Percentiles rank a stretch among this genome's conserved stretches.
phyloP scores from a whole-genome alignment of 2,113 vertebrate species.

The Paracanthobrama guichenoti region DNA sequence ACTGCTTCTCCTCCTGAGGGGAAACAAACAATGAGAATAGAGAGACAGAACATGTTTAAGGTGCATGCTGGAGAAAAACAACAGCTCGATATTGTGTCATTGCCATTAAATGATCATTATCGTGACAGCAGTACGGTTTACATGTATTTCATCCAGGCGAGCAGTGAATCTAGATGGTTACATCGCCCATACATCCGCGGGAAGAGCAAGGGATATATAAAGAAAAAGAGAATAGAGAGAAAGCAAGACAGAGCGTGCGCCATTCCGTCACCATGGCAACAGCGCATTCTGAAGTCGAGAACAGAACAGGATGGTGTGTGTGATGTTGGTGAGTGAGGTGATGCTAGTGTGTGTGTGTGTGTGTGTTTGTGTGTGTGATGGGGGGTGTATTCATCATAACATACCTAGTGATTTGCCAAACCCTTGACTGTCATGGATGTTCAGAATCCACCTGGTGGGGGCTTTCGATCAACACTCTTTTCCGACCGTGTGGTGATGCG shows the following conservation, averaged over 20 bases:
- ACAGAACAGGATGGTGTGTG: slow-evolving; percentile 60
- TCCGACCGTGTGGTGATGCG: slow-evolving; percentile 1
- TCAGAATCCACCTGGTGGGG: slow-evolving; percentile 9
- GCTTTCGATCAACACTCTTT: slow-evolving; percentile 4
- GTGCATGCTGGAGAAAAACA: neutral
- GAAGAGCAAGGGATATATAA: slow-evolving; percentile 45
- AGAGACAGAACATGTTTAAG: neutral
- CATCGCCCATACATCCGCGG: slow-evolving; percentile 39
- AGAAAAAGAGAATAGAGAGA: slow-evolving; percentile 48
- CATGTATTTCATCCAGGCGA: neutral
- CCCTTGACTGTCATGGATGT: slow-evolving; percentile 11
- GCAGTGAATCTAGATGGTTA: slow-evolving; percentile 6
- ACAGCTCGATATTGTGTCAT: neutral
- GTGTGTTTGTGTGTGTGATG: slow-evolving; percentile 23
- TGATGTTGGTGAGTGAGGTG: slow-evolving; percentile 48
- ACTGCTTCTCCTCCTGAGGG: slow-evolving; percentile 59
- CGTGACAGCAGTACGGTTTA: neutral
- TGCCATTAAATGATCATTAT: slow-evolving; percentile 12
- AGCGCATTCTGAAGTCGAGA: slow-evolving; percentile 76
- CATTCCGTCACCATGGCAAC: slow-evolving; percentile 75
- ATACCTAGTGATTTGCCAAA: slow-evolving; percentile 50
- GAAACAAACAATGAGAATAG: slow-evolving; percentile 33
- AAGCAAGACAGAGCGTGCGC: slow-evolving; percentile 65
- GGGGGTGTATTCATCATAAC: slow-evolving; percentile 49
- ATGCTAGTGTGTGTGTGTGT: slow-evolving; percentile 21